Percentiles rank a stretch among this genome's conserved stretches.
Evolutionary conservation across 2,797 vertebrate genomes (phyloP).

Genomic region (Alfaro cultratus): DNA sequence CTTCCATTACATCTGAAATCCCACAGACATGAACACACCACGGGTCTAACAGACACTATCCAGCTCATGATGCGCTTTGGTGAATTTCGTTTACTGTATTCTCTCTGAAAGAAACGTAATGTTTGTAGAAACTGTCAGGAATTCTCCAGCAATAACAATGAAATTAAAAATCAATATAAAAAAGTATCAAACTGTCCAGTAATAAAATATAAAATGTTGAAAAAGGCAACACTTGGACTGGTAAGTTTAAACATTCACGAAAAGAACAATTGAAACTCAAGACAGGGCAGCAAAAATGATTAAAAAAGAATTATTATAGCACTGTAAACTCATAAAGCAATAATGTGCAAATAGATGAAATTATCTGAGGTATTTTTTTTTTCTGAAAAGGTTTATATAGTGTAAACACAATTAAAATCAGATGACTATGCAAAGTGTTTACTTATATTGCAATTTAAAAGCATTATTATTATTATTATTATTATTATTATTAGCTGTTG

Average conservation of each 20-base stretch:
- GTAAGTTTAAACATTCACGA: neutral
- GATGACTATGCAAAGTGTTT: neutral
- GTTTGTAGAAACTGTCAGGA: neutral
- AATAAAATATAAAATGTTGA: conserved; percentile 1
- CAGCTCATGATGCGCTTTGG: neutral
- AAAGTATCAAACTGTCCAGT: conserved; percentile 1
- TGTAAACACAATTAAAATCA: neutral
- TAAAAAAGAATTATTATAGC: neutral
- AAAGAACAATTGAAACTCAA: neutral
- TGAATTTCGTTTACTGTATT: neutral
- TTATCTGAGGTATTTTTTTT: neutral
- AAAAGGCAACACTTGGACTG: conserved; percentile 1
- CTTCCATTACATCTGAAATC: neutral
- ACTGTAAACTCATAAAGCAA: neutral
- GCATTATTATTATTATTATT: neutral
- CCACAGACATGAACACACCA: conserved; percentile 8
- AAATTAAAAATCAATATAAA: neutral
- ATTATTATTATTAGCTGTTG: neutral
- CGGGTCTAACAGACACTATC: neutral
- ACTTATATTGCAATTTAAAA: neutral
- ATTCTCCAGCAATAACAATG: neutral
- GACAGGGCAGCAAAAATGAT: neutral
- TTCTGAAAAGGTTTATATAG: neutral
- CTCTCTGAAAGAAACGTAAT: neutral
- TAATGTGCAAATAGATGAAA: neutral